Evolutionary conservation across 1,140 invertebrate genomes (phyloP), one percentile per base, ranked within the genome.

Genomic region (Eumaeus atala): DNA sequence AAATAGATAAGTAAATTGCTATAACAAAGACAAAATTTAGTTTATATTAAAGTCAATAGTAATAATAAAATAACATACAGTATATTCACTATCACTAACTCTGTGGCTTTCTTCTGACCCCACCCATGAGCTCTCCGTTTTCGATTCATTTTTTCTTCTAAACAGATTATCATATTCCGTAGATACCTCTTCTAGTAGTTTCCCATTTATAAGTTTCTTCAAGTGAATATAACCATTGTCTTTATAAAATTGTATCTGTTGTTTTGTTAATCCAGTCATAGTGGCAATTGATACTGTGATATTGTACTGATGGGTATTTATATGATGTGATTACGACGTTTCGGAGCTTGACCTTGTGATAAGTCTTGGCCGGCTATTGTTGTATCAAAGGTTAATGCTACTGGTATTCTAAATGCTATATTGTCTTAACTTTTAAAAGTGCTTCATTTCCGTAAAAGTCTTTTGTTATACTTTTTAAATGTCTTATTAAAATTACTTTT

Each of bases 101-200:
- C 77, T 66, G 34, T 74, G 58, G 4, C 62, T 67, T n/a, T 69
- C 71, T n/a, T 78, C 78, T 7, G 67, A 73, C 6, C 78, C 80
- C 0, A 78, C 73, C 78, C 77, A 80, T 0, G 75, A 67, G 16
- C 75, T 75, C 54, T 84, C 80, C 35, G 71, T 74, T 52, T 78
- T 77, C 37, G 61, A 61, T n/a, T 72, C 56, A 28, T 77, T 82
- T 59, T 84, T 78, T 51, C 75, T 67, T 18, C 48, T 59, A 47
- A 84, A 84, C 60, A 84, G 35, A 9, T 70, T 59, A 49, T 84
- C 68, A 50, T 84, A 84, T 21, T 84, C 74, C 35, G 58, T 48
- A 0, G 59, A 69, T 0, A 84, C 48, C 18, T 47, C 34, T n/a
- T 66, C 18, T 8, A 84, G 37, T 12, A 75, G 66, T 3, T 71